These are phyloP conservation scores for Pogonophryne albipinna DNA, from an alignment of 2,797 vertebrate genomes.

Conservation along the genomic window DNA sequence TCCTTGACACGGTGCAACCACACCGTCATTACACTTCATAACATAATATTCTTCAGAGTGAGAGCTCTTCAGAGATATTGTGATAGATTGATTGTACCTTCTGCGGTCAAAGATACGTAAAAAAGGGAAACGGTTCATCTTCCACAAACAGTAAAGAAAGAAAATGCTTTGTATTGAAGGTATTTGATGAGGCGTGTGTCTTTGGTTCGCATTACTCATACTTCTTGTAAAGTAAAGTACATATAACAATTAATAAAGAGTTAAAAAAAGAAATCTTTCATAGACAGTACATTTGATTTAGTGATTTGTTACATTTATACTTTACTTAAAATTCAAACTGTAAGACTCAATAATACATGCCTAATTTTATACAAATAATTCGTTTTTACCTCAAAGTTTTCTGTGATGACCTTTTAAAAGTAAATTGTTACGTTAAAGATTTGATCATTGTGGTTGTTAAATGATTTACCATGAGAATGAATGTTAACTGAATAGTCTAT, in stretches of 20 bases:
- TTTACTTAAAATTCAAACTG: background rate
- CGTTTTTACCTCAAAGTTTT: background rate
- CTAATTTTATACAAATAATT: background rate
- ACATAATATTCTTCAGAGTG: constrained; percentile 65
- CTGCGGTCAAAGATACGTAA: constrained; percentile 27
- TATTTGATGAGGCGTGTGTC: too few relatives aligned
- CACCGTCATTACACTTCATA: constrained; percentile 70
- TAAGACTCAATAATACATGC: background rate
- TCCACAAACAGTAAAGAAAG: background rate
- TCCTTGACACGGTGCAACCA: constrained; percentile 71
- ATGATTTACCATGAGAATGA: background rate
- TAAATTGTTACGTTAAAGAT: background rate
- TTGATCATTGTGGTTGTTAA: background rate
- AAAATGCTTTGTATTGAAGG: too few relatives aligned
- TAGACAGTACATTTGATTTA: background rate
- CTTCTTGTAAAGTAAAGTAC: too few relatives aligned
- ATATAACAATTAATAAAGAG: too few relatives aligned
- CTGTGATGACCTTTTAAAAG: background rate
- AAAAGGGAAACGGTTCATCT: constrained; percentile 15
- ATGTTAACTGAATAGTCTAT: background rate
- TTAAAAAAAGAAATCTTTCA: background rate
- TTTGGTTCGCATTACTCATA: too few relatives aligned
- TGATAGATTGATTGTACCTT: constrained; percentile 56
- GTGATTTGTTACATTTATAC: background rate
- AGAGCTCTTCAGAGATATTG: constrained; percentile 66